A percentile compares a stretch with the other conserved stretches of the same genome.
Conservation (phyloP, 92 coral and sea anemone species). For the Metridium senile region DNA sequence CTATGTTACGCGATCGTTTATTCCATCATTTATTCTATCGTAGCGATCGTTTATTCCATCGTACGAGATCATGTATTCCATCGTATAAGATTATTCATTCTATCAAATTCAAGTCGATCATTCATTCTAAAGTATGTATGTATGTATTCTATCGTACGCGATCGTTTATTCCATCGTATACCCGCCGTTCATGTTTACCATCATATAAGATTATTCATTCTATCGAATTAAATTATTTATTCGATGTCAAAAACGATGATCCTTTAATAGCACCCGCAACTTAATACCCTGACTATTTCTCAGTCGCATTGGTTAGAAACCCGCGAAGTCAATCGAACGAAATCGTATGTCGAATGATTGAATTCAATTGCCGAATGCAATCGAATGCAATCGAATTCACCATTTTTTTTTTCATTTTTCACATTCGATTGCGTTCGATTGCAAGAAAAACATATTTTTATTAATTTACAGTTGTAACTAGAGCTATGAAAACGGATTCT, state of each 20-base stretch:
- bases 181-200: neutral
- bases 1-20: too few relatives aligned
- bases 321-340: too few relatives aligned
- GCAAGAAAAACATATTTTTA: too few relatives aligned
- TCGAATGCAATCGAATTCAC: too few relatives aligned
- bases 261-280: neutral
- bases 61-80: neutral
- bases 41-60: neutral
- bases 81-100: neutral
- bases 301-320: too few relatives aligned
- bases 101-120: neutral
- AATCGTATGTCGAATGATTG: too few relatives aligned
- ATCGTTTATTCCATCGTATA: neutral
- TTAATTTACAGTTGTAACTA: too few relatives aligned
- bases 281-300: neutral
- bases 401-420: too few relatives aligned
- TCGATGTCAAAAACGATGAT: neutral
- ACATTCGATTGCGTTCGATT: too few relatives aligned
- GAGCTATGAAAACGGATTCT: too few relatives aligned
- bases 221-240: neutral
- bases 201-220: neutral
- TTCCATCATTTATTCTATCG: too few relatives aligned
- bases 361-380: too few relatives aligned
- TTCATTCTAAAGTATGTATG: neutral
- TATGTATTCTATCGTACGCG: neutral